Base-by-base conservation (phyloP, 2,888 invertebrate species). In the Rhopalosiphum nymphaeae region DNA sequence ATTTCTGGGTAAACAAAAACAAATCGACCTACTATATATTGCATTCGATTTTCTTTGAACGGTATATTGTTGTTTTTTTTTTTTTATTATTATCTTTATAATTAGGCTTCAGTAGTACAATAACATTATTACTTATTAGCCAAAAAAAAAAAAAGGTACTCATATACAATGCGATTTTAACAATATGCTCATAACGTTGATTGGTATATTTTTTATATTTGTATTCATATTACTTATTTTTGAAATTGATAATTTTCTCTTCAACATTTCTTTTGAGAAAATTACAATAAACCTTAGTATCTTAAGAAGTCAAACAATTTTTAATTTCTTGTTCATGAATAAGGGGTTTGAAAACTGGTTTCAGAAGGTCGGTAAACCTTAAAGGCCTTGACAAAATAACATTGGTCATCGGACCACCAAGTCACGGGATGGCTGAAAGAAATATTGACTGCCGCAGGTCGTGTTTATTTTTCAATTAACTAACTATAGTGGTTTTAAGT, bases 361-460 rank as follows among this genome's bases (percentile, higher is more conserved):
- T 91, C 42, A 44, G 29, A 56, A 57, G 91, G 56, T 91, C 91
- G 57, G 36, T 91, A 85, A 44, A 44, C 91, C 44, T n/a, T 86
- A 57, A 42, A 57, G 44, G 53, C 91, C 85, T 91, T 91, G 91
- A 49, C 26, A 89, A 46, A 44, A 29, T 86, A 86, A 86, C 29
- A 86, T 44, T 44, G 44, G 44, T 11, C 26, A 21, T 29, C 85
- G 44, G 29, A 46, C 29, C 29, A 46, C 26, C 46, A 13, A 86
- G 86, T 86, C 29, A 46, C 86, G 16, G 44, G 44, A 16, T n/a
- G 44, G 46, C 36, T 78, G 21, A 36, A 78, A 36, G 36, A 78
- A 78, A 78, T 42, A 36, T 21, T 78, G 21, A 78, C 36, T 36
- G 36, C 78, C 78, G 21, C 36, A 78, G 78, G 78, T 78, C 78